Evolutionary conservation across 2,797 vertebrate species (phyloP).

Genomic region (Bradypus variegatus): DNA sequence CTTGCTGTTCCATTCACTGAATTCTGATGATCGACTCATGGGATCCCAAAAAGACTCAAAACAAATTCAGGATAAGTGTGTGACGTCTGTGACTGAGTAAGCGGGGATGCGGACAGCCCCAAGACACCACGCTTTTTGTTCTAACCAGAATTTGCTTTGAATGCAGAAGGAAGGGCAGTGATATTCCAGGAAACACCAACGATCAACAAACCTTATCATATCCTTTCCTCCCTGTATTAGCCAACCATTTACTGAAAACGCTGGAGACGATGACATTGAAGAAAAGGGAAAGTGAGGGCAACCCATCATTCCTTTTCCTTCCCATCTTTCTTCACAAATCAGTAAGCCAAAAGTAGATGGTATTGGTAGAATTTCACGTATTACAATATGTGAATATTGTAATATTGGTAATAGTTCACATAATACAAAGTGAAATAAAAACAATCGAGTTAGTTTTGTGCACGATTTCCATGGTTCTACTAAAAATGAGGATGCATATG

Average conservation of each 20-base stretch:
- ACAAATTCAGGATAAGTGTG: neutral
- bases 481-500: neutral
- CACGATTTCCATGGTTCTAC: neutral
- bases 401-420: neutral
- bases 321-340: neutral
- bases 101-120: accelerated
- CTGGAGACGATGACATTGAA: neutral
- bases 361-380: no score
- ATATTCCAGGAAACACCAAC: neutral
- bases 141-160: neutral
- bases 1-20: neutral
- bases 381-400: no score
- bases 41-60: neutral
- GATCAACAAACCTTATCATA: accelerated
- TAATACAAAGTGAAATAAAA: neutral
- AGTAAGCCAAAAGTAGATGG: neutral
- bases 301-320: neutral
- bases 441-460: neutral
- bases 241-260: neutral
- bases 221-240: no score
- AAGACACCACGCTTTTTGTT: neutral
- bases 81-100: neutral
- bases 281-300: neutral
- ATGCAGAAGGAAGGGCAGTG: neutral
- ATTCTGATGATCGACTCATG: neutral